Evolutionary conservation across 2,113 vertebrate genomes (phyloP).

Genomic region (Eublepharis macularius): DNA sequence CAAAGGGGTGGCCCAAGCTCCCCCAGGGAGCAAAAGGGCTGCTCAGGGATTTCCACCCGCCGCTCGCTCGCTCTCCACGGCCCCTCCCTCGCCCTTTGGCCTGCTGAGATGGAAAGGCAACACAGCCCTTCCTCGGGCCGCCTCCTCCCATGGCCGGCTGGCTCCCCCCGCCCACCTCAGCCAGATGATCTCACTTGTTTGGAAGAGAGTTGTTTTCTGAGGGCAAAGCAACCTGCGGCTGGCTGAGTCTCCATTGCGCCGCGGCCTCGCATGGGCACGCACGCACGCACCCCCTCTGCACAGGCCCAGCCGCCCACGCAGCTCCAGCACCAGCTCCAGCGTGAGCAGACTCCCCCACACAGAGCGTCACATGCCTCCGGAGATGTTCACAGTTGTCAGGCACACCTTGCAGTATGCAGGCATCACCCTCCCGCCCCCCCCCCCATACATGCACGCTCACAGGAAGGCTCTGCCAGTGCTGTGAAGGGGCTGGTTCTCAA

Average conservation of each 20-base stretch:
- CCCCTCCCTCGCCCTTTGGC: rapidly evolving
- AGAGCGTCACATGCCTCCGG: background rate
- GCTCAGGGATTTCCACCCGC: too few species aligned
- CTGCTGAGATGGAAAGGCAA: too few species aligned
- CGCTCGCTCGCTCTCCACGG: background rate
- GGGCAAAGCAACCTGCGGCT: background rate
- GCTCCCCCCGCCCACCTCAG: too few species aligned
- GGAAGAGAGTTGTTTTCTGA: background rate
- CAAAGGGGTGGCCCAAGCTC: too few species aligned
- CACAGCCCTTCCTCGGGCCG: background rate
- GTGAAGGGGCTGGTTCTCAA: too few species aligned
- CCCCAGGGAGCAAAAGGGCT: too few species aligned
- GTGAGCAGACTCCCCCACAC: background rate
- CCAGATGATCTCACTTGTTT: background rate
- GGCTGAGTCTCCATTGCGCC: background rate
- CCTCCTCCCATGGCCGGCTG: background rate
- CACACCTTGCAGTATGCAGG: background rate
- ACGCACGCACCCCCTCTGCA: background rate
- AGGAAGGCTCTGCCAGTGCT: background rate
- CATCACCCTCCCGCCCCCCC: background rate
- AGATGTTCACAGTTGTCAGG: background rate
- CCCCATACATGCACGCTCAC: background rate
- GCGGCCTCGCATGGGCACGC: background rate
- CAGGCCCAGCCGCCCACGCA: background rate
- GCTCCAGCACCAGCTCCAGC: background rate